Conservation (phyloP, 2,888 invertebrate species). For the Spatulosminthurus flaviceps region DNA sequence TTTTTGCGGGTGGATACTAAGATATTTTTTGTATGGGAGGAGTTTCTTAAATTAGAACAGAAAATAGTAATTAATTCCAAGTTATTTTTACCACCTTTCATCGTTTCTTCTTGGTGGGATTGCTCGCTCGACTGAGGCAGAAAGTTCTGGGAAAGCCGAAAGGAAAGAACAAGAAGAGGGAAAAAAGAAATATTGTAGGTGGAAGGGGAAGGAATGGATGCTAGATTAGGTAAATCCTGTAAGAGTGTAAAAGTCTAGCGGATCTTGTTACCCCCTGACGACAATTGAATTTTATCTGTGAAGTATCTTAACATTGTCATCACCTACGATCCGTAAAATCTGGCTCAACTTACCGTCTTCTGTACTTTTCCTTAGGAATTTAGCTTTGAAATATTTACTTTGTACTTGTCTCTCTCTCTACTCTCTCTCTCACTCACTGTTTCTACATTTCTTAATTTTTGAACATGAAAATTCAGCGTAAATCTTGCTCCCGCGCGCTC, state of each 20-base stretch:
- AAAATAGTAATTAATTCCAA: slow-evolving; percentile 4
- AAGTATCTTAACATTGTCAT: slow-evolving; percentile 4
- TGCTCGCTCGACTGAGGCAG: too few species aligned
- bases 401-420: slow-evolving; percentile 29
- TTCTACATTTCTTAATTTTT: background rate
- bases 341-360: slow-evolving; percentile 34
- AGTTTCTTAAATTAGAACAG: slow-evolving; percentile 6
- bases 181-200: too few species aligned
- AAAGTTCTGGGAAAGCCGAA: too few species aligned
- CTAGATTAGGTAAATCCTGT: background rate
- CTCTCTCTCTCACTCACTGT: slow-evolving; percentile 11
- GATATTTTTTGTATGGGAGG: background rate
- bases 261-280: slow-evolving; percentile 19
- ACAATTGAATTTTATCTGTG: background rate
- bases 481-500: background rate
- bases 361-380: slow-evolving; percentile 20
- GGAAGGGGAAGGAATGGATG: background rate
- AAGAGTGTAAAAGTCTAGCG: background rate
- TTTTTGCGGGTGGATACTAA: too few species aligned
- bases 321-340: background rate
- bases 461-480: too few species aligned
- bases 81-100: slow-evolving; percentile 5
- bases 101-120: slow-evolving; percentile 7
- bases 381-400: slow-evolving; percentile 9
- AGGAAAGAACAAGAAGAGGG: background rate